Conservation (phyloP, 1,140 invertebrate species). For the Zaprionus taronus region DNA sequence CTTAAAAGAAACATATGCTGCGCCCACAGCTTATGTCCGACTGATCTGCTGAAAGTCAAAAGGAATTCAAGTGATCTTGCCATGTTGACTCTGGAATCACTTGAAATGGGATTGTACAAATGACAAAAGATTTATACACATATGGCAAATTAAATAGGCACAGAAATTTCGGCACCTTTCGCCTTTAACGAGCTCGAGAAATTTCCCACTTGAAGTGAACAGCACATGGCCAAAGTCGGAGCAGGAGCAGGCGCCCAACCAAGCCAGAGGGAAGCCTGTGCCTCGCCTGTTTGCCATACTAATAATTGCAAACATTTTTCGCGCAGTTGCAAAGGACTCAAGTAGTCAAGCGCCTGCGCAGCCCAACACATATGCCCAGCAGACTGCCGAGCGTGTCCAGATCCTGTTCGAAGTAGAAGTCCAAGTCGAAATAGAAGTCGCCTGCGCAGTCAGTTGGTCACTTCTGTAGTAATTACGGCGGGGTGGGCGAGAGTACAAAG, state of each 20-base stretch:
- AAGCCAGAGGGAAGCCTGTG: no score
- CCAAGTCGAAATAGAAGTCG: not conserved
- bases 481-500: slow-evolving; percentile 40
- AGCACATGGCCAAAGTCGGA: slow-evolving; percentile 13
- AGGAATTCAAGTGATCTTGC: not conserved
- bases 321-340: slow-evolving; percentile 26
- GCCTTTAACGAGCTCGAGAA: slow-evolving; percentile 7
- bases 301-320: slow-evolving; percentile 79
- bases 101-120: not conserved
- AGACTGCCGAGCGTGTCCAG: slow-evolving; percentile 37
- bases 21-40: no score
- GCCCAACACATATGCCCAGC: slow-evolving; percentile 62
- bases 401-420: not conserved
- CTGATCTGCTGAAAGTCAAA: not conserved
- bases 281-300: slow-evolving; percentile 64
- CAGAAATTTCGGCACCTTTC: not conserved
- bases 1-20: no score
- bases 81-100: not conserved
- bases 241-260: not conserved
- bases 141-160: not conserved
- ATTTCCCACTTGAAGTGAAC: slow-evolving; percentile 52
- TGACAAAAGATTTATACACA: not conserved
- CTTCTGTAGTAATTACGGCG: slow-evolving; percentile 45
- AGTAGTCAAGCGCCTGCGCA: slow-evolving; percentile 3
- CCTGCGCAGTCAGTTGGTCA: slow-evolving; percentile 67